These are phyloP conservation scores for Agonopterix subpropinquella DNA, from an alignment of 2,888 invertebrate genomes.

Conservation along the genomic window DNA sequence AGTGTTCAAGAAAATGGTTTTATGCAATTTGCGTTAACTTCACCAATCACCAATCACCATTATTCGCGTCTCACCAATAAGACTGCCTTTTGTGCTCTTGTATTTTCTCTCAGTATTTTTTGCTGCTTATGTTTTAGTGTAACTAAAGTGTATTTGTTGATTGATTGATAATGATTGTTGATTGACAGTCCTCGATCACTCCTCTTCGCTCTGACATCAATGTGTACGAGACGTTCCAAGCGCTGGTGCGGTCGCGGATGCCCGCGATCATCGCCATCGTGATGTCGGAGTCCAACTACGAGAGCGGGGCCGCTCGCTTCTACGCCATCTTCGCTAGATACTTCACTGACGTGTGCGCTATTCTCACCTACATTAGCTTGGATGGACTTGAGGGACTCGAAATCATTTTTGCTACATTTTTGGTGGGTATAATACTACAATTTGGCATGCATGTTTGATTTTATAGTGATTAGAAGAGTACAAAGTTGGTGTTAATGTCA, in stretches of 20 bases:
- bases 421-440: constrained; percentile 16
- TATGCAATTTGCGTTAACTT: no score
- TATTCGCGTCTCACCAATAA: no score
- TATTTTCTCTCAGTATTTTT: no score
- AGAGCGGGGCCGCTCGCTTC: constrained; percentile 32
- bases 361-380: constrained; percentile 32
- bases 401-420: constrained; percentile 10
- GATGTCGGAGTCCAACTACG: constrained; percentile 27
- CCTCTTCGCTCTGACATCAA: constrained; percentile 30
- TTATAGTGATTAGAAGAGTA: no score
- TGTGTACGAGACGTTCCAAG: constrained; percentile 27
- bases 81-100: no score
- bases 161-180: not conserved
- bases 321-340: constrained; percentile 36
- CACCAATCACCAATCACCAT: no score
- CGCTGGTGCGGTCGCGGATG: constrained; percentile 32
- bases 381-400: constrained; percentile 31
- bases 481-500: no score
- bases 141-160: no score
- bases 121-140: no score
- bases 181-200: constrained; percentile 22
- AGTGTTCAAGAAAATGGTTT: no score
- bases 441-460: no score
- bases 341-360: constrained; percentile 41
- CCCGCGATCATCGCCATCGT: constrained; percentile 37